Percentiles rank a stretch among this genome's conserved stretches.
These are phyloP conservation scores for Zoanthus sociatus DNA, from an alignment of 92 coral and sea anemone species.

Conservation along the genomic window DNA sequence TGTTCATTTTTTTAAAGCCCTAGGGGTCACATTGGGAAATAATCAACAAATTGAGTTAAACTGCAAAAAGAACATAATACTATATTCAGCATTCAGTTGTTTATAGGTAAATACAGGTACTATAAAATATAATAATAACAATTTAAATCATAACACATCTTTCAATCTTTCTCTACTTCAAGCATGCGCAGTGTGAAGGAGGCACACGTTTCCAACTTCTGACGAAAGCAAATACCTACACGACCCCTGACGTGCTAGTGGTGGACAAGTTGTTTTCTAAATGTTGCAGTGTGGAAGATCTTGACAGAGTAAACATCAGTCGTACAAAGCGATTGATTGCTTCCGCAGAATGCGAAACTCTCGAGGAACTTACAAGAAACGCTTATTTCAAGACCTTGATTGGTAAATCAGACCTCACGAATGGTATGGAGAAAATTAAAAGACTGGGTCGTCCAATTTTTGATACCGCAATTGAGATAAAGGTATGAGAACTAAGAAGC, in stretches of 20 bases:
- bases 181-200: neutral
- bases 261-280: neutral
- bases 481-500: constrained; percentile 9
- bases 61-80: too few species aligned
- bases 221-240: neutral
- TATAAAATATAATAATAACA: too few species aligned
- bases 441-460: constrained; percentile 1
- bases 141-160: too few species aligned
- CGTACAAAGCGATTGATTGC: constrained; percentile 36
- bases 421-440: neutral
- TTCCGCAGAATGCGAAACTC: neutral
- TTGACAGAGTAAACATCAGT: neutral
- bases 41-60: too few species aligned
- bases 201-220: neutral
- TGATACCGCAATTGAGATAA: constrained; percentile 21
- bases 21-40: too few species aligned
- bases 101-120: too few species aligned
- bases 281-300: neutral
- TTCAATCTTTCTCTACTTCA: neutral
- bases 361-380: constrained; percentile 2
- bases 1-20: too few species aligned
- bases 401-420: neutral
- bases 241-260: constrained; percentile 1
- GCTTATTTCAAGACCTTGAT: constrained; percentile 16
- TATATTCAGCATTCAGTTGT: too few species aligned